These are phyloP conservation scores for Porites lutea DNA, from an alignment of 64 coral and sea anemone genomes.

Conservation along the genomic window DNA sequence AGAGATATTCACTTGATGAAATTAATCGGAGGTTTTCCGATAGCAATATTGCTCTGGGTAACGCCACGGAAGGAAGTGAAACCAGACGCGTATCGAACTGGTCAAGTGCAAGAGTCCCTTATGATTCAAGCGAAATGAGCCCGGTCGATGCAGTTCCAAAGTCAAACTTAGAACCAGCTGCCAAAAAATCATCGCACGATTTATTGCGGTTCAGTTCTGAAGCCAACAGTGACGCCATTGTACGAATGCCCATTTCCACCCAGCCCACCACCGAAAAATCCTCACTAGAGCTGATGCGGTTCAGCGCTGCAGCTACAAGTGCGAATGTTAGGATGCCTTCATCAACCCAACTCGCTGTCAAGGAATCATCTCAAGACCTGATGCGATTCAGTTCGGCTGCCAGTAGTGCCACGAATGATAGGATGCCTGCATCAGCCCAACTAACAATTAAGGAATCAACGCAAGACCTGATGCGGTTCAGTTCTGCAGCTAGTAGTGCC, in stretches of 20 bases:
- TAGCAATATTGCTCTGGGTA: background rate
- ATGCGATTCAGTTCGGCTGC: background rate
- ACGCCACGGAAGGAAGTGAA: background rate
- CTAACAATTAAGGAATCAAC: background rate
- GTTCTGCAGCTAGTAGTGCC: background rate
- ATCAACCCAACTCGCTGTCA: background rate
- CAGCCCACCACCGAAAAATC: background rate
- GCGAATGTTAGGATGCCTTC: background rate
- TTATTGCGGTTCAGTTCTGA: background rate
- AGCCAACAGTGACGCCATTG: background rate
- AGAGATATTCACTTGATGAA: background rate
- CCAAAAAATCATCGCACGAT: background rate
- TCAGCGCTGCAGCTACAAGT: background rate
- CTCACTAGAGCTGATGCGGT: background rate
- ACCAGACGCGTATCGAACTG: background rate
- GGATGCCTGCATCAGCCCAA: background rate
- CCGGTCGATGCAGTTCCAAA: background rate
- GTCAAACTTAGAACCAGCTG: background rate
- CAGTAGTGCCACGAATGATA: background rate
- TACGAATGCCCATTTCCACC: background rate
- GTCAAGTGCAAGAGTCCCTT: slow-evolving; percentile 5
- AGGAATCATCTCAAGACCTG: background rate
- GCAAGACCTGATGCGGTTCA: background rate
- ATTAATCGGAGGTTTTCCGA: background rate
- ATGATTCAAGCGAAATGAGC: background rate